Base-by-base conservation (phyloP, 2,888 invertebrate genomes). In the Drosophila hamatofila region DNA sequence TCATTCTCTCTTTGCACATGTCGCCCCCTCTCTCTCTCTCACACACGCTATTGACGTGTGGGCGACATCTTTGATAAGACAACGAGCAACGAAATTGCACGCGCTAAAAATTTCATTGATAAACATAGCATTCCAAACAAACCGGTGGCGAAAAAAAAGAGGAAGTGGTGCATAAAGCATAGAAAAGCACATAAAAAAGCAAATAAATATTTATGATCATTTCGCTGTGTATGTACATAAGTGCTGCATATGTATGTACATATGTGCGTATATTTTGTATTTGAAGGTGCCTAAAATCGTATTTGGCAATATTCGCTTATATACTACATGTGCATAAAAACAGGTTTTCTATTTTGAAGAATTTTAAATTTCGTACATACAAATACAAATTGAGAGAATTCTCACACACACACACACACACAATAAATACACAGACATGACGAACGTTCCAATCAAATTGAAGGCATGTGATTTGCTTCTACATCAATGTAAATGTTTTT, bases 121-220 rank as follows among this genome's bases (percentile, higher is more conserved):
- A 78, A 87, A 81, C 55, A 42, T 46, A 49, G 49, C 16, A 56
- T 48, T 35, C 35, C 14, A 14, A 14, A 39, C n/a, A 64, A 49
- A 46, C 25, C 44, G 59, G 48, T 69, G 61, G 46, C 73, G 61
- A 44, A 63, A 44, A 33, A 37, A 46, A 61, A 59, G 70, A 70
- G 88, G 81, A 81, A 81, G 68, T 87, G 57, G 65, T 71, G 69
- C 80, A 88, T 85, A 82, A 81, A 63, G 56, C 74, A 72, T 81
- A 64, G 41, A 62, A 49, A 73, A 67, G 49, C 57, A 61, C 41
- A 44, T 6, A 44, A 48, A 63, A 35, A 56, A 21, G 57, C 48
- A 65, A 56, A 65, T 79, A 59, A 16, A 68, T 68, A 41, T 73
- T 58, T 73, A 44, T 64, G 39, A 55, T 35, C 37, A 41, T 21